A percentile compares a stretch with the other conserved stretches of the same genome.
These are phyloP conservation scores for Xiphorhynchus elegans DNA, from an alignment of 2,113 vertebrate genomes.

Conservation along the genomic window DNA sequence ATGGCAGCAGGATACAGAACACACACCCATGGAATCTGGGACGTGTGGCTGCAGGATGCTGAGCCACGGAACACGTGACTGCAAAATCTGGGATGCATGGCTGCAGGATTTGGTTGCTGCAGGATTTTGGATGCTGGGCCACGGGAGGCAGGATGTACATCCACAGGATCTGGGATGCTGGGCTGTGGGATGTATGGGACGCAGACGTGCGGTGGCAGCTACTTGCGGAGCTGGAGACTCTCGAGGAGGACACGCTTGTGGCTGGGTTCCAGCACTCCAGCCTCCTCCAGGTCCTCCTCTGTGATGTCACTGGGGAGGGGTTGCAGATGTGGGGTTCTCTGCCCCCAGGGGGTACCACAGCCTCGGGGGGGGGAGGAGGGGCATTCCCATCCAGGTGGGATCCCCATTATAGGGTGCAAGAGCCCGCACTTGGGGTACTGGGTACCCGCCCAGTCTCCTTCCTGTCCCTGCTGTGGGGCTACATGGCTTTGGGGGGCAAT, in stretches of 20 bases:
- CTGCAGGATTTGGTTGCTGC: not conserved
- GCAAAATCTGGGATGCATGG: not conserved
- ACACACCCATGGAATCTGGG: not conserved
- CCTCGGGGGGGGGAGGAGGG: too few relatives aligned
- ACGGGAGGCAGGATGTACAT: not conserved
- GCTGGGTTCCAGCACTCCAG: constrained; percentile 85
- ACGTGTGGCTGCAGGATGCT: not conserved
- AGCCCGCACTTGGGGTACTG: not conserved
- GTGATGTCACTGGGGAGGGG: constrained; percentile 88
- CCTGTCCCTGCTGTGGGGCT: not conserved
- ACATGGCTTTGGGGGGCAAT: not conserved
- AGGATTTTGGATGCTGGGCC: not conserved
- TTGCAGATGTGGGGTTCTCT: not conserved
- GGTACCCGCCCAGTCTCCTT: too few relatives aligned
- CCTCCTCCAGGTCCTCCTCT: constrained; percentile 95
- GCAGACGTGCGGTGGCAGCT: not conserved
- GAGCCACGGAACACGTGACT: not conserved
- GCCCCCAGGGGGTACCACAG: not conserved
- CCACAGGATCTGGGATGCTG: not conserved
- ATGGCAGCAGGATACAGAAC: not conserved
- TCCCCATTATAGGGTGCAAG: accelerated
- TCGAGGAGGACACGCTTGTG: constrained; percentile 91
- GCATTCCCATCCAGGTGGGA: accelerated
- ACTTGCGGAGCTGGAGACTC: constrained; percentile 86
- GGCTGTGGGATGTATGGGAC: not conserved